These are phyloP conservation scores for Paracanthobrama guichenoti DNA, from an alignment of 2,113 vertebrate species.

Conservation along the genomic window DNA sequence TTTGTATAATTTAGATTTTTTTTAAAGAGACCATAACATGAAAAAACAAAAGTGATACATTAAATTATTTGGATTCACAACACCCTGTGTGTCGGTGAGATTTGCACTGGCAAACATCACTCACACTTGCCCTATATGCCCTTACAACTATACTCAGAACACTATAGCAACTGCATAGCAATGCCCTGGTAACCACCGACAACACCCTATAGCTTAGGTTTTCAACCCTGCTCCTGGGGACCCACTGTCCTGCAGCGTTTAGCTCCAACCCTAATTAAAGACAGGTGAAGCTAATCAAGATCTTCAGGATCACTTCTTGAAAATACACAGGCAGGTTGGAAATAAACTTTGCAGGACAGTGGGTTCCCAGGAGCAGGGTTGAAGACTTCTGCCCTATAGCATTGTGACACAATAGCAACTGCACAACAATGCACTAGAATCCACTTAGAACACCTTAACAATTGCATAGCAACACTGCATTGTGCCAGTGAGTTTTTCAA, in stretches of 20 bases:
- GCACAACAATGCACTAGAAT: too few species aligned
- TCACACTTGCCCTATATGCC: neutral
- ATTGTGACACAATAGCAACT: neutral
- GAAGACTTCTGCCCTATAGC: too few species aligned
- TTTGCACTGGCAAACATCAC: neutral
- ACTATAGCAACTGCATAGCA: neutral
- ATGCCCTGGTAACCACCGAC: neutral
- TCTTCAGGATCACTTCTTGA: too few species aligned
- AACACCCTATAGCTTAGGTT: too few species aligned
- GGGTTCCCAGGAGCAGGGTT: too few species aligned
- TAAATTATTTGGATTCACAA: neutral
- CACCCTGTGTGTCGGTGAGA: neutral
- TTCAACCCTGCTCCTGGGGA: too few species aligned
- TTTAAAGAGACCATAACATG: neutral
- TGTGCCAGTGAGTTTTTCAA: too few species aligned
- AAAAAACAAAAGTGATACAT: neutral
- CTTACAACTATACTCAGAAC: neutral
- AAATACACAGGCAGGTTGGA: too few species aligned
- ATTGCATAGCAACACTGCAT: neutral
- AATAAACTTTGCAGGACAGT: too few species aligned
- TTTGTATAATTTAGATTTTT: neutral
- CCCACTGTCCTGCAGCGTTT: too few species aligned
- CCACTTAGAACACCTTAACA: neutral
- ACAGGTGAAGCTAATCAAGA: too few species aligned
- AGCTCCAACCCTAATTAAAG: too few species aligned